Percentiles rank a stretch among this genome's conserved stretches.
Evolutionary conservation across 2,888 invertebrate genomes (phyloP).

Genomic region (Oscheius sp.): DNA sequence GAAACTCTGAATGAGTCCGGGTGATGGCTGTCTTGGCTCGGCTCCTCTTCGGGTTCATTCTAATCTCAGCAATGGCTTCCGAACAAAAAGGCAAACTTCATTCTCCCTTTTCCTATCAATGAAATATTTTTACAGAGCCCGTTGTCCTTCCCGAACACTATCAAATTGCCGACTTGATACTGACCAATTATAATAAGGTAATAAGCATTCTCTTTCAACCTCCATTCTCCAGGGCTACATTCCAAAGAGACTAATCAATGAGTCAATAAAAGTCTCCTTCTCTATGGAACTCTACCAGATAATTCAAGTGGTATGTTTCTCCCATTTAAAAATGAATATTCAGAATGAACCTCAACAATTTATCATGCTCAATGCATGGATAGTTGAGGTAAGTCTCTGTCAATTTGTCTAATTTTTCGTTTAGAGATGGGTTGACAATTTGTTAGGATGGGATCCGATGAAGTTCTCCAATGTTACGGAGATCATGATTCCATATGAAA

Average conservation of each 20-base stretch:
- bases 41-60: too few relatives aligned
- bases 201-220: too few relatives aligned
- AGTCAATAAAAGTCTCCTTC: constrained; percentile 63
- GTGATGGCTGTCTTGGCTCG: too few relatives aligned
- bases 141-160: constrained; percentile 39
- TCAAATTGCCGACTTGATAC: constrained; percentile 42
- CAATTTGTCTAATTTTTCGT: background rate
- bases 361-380: constrained; percentile 68
- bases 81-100: too few relatives aligned
- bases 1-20: too few relatives aligned
- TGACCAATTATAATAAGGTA: constrained; percentile 46
- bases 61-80: too few relatives aligned
- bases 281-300: constrained; percentile 69
- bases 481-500: constrained; percentile 56
- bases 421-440: constrained; percentile 63
- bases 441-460: constrained; percentile 60
- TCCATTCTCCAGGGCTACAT: constrained; percentile 40
- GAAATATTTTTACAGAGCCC: too few relatives aligned
- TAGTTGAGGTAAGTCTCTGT: constrained; percentile 57
- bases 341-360: constrained; percentile 69
- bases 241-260: constrained; percentile 34
- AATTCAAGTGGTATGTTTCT: constrained; percentile 58
- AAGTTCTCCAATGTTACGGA: constrained; percentile 57
- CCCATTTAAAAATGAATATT: constrained; percentile 23
- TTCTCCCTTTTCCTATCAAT: too few relatives aligned